Percentiles rank a stretch among this genome's conserved stretches.
Conservation (phyloP, 2,113 vertebrate species). For the Urocitellus parryii region DNA sequence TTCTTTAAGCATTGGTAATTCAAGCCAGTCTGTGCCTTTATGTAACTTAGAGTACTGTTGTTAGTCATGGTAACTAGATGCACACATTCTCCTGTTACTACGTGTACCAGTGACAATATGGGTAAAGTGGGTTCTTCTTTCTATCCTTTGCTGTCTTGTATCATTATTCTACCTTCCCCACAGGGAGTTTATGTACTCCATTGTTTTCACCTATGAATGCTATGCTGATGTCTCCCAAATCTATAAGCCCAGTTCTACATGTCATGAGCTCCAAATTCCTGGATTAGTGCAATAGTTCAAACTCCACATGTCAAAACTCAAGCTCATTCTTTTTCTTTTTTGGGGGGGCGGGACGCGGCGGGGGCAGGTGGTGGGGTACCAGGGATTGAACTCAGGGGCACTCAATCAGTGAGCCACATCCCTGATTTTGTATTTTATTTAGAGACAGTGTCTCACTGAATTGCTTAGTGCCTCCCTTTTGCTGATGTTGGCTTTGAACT, state of each 20-base stretch:
- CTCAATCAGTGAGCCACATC: too few species aligned
- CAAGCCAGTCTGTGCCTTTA: not conserved
- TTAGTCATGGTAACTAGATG: not conserved
- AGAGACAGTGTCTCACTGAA: too few species aligned
- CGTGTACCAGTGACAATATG: not conserved
- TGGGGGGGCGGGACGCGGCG: too few species aligned
- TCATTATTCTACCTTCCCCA: not conserved
- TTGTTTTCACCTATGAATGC: not conserved
- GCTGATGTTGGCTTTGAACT: too few species aligned
- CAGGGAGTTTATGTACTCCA: not conserved
- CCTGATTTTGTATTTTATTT: too few species aligned
- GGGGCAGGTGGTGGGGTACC: too few species aligned
- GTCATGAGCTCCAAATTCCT: not conserved
- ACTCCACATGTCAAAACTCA: not conserved
- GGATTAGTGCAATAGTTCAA: not conserved
- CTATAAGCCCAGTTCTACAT: not conserved
- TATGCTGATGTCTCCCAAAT: not conserved
- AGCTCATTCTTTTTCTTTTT: not conserved
- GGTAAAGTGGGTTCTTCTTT: not conserved
- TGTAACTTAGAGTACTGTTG: not conserved
- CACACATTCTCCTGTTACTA: not conserved
- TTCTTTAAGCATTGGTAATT: constrained; percentile 11
- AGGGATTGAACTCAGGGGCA: too few species aligned
- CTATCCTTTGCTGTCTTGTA: not conserved
- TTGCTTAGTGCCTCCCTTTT: too few species aligned